Conservation (phyloP, 2,888 invertebrate species). For the Diogma glabrata region DNA sequence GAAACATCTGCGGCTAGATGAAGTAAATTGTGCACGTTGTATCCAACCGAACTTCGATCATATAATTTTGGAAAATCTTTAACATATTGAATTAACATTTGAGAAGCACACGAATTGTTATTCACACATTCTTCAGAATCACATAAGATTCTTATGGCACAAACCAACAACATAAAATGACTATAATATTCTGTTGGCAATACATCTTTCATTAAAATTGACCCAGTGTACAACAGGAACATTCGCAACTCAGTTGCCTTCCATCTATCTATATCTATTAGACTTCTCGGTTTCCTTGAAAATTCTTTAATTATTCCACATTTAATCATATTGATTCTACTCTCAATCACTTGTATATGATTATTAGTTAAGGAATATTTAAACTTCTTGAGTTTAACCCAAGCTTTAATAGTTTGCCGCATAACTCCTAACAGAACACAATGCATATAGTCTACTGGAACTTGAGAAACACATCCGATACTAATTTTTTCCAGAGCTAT, state of each 20-base stretch:
- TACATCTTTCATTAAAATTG: not conserved
- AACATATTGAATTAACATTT: conserved; percentile 5
- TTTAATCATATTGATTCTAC: not conserved
- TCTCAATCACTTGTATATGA: not conserved
- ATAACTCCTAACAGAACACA: conserved; percentile 15
- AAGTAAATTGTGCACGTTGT: conserved; percentile 12
- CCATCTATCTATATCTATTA: not conserved
- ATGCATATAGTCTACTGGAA: conserved; percentile 21
- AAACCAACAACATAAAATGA: not conserved
- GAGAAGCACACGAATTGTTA: conserved; percentile 2
- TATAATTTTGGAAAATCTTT: not conserved
- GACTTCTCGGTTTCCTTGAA: not conserved
- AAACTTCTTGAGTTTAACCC: not conserved
- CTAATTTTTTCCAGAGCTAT: conserved; percentile 10
- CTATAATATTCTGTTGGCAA: not conserved
- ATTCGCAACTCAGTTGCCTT: not conserved
- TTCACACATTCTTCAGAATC: not conserved
- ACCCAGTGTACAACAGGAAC: not conserved
- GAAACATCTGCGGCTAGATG: conserved; percentile 9
- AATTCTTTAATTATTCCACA: not conserved
- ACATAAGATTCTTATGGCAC: conserved; percentile 1
- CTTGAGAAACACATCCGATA: conserved; percentile 17
- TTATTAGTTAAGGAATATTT: not conserved
- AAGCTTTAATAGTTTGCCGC: not conserved
- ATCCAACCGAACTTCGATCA: not conserved